These are phyloP conservation scores for Magallana nippona DNA, from an alignment of 2,888 invertebrate genomes.

Conservation along the genomic window DNA sequence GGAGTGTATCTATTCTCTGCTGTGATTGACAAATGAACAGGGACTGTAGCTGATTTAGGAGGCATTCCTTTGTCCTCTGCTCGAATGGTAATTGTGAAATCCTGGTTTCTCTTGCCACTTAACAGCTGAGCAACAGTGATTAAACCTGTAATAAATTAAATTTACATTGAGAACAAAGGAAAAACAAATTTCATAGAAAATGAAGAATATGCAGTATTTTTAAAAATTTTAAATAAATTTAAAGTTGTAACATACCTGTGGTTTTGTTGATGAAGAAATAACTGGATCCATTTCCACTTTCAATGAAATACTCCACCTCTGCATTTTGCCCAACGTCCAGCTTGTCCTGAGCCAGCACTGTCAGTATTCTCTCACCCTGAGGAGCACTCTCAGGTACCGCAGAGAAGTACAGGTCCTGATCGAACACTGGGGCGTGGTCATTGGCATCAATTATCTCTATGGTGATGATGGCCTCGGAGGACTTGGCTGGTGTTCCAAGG, in stretches of 20 bases:
- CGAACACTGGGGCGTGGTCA: slow-evolving; percentile 93
- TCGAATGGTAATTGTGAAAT: slow-evolving; percentile 86
- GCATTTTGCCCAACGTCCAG: slow-evolving; percentile 92
- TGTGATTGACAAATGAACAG: slow-evolving; percentile 83
- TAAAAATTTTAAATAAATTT: background rate
- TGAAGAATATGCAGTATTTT: background rate
- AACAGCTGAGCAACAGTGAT: slow-evolving; percentile 85
- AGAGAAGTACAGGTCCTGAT: slow-evolving; percentile 80
- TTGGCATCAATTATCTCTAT: slow-evolving; percentile 95
- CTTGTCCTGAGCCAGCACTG: slow-evolving; percentile 81
- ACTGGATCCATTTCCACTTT: slow-evolving; percentile 87
- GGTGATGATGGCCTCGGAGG: slow-evolving; percentile 91
- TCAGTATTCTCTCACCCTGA: slow-evolving; percentile 87
- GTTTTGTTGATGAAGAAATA: slow-evolving; percentile 87
- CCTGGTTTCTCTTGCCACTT: slow-evolving; percentile 81
- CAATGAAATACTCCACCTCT: slow-evolving; percentile 89
- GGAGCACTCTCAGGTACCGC: slow-evolving; percentile 85
- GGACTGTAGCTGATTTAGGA: slow-evolving; percentile 88
- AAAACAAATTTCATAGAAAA: background rate
- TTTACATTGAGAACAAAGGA: too few species aligned
- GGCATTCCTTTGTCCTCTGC: slow-evolving; percentile 94
- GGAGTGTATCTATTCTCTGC: slow-evolving; percentile 91
- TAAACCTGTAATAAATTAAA: slow-evolving; percentile 82
- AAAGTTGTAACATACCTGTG: slow-evolving; percentile 83
- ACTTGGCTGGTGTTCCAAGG: slow-evolving; percentile 96